Conservation (phyloP, 2,888 invertebrate species). For the Hylaea fasciaria region DNA sequence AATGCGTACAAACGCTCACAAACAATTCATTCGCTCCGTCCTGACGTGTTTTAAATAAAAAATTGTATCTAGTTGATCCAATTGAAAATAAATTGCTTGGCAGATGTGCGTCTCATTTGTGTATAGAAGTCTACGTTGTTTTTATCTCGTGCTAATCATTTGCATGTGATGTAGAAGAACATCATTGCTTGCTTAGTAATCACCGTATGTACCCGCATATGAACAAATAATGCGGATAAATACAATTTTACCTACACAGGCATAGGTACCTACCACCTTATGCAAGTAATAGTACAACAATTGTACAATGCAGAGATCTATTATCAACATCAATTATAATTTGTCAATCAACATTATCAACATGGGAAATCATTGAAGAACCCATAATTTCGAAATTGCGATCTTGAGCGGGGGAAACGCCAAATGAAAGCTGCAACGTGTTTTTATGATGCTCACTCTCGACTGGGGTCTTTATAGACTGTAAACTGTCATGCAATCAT, state of each 20-base stretch:
- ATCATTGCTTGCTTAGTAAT: constrained; percentile 14
- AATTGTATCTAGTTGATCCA: constrained; percentile 28
- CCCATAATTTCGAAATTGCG: constrained; percentile 24
- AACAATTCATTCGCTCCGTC: constrained; percentile 33
- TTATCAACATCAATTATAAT: constrained; percentile 8
- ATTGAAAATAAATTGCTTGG: constrained; percentile 27
- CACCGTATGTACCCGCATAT: constrained; percentile 12
- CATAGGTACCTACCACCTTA: neutral
- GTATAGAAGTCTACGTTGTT: constrained; percentile 1
- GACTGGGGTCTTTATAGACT: constrained; percentile 59
- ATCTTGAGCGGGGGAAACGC: constrained; percentile 34
- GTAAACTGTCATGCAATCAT: constrained; percentile 70
- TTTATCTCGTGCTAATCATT: constrained; percentile 11
- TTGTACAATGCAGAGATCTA: constrained; percentile 13
- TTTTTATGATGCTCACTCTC: constrained; percentile 58
- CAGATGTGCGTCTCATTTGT: constrained; percentile 16
- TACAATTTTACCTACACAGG: constrained; percentile 1
- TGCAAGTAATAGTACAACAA: constrained; percentile 8
- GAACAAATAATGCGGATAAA: constrained; percentile 14
- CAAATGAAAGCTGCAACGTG: constrained; percentile 34
- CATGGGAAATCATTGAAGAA: constrained; percentile 29
- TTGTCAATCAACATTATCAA: too few species aligned
- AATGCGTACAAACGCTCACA: constrained; percentile 33
- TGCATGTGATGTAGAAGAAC: constrained; percentile 17
- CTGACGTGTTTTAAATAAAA: constrained; percentile 22